Base-by-base conservation (phyloP, 2,888 invertebrate species). In the Brachyopa scutellaris region DNA sequence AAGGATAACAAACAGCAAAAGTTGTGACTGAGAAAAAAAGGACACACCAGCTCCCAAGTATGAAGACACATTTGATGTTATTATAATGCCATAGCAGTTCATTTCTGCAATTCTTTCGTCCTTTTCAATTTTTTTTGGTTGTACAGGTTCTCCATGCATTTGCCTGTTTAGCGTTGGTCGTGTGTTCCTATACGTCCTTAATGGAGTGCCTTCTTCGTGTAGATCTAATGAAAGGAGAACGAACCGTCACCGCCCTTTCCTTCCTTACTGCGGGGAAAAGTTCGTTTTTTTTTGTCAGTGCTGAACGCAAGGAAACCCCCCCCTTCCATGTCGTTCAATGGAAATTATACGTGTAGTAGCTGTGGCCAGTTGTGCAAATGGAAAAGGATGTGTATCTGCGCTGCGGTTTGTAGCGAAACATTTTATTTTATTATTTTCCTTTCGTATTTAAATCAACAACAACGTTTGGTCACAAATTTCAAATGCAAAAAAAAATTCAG, bases 1-100 rank as follows among this genome's bases (percentile, higher is more conserved):
- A 77, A 82, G 82, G 82, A 82, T 72, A 82, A 82, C 82, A 82
- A 82, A 77, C 82, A 82, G 76, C 82, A 82, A 72, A 82, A 82
- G 70, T 82, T 82, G 70, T 76, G 76, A 66, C 70, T 11, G 17
- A 45, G 7, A 51, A 49, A 31, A 47, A 40, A 26, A 19, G 2
- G 13, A 26, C 21, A 70, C 23, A 29, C 19, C 26, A 47, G 23
- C 55, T 57, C 13, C 31, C 9, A 73, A 79, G 57, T 80, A 74
- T 59, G 64, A 70, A 82, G 82, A 82, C 82, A 82, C 66, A 76
- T 82, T 82, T 82, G 82, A 82, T 82, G 82, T 82, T 82, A 82
- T 82, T 82, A 82, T 82, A 82, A 82, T 76, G 70, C 82, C 76
- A 82, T 76, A 66, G 76, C 76, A 76, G 82, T 82, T 82, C 82